These are phyloP conservation scores for Solenopsis fugax DNA, from an alignment of 1,140 invertebrate genomes.

Conservation along the genomic window DNA sequence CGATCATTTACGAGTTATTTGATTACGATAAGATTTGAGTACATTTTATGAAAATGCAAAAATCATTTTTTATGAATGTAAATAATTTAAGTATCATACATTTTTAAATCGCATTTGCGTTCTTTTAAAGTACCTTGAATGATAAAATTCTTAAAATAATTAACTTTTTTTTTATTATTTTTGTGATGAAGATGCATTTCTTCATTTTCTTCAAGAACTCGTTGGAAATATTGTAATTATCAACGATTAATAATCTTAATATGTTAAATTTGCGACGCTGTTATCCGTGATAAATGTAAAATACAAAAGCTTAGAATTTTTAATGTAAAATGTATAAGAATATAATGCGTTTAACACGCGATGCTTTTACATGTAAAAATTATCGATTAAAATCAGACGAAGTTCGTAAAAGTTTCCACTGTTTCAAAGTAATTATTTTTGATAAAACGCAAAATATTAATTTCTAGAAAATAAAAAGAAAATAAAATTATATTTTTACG, in stretches of 20 bases:
- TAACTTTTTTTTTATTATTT: not conserved
- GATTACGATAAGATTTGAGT: not conserved
- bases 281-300: not conserved
- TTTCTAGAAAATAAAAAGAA: too few species aligned
- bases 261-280: not conserved
- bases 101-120: not conserved
- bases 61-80: not conserved
- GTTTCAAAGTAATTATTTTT: too few species aligned
- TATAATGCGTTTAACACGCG: not conserved
- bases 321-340: not conserved
- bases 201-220: not conserved
- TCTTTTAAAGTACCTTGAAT: not conserved
- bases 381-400: too few species aligned
- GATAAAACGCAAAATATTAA: too few species aligned
- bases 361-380: too few species aligned
- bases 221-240: not conserved
- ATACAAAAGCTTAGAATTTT: not conserved
- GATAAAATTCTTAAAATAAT: conserved; percentile 5
- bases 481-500: too few species aligned
- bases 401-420: too few species aligned
- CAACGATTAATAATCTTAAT: not conserved
- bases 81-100: not conserved
- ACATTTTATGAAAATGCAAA: conserved; percentile 2
- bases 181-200: not conserved
- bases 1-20: not conserved